Evolutionary conservation across 1,140 invertebrate genomes (phyloP), one percentile per base, ranked within the genome.

Genomic region (Microplitis mediator): DNA sequence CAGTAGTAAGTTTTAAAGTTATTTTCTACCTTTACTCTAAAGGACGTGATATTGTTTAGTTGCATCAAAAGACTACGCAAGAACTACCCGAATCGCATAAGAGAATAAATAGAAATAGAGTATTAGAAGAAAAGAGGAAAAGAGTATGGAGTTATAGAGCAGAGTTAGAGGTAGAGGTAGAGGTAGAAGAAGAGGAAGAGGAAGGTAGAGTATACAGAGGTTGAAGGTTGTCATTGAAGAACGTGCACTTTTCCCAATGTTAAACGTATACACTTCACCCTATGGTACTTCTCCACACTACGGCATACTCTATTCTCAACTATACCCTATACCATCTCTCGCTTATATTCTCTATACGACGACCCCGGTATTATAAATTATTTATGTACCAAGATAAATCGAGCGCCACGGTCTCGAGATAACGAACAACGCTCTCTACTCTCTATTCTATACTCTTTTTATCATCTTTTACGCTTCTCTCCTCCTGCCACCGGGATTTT

Each of bases 361-460:
- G 52, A 32, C 68, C 39, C 68, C 16, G 23, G 69, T 50, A 71
- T 71, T 71, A 71, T 71, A 71, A 71, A 71, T 71, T 71, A 71
- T 71, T 71, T 71, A 71, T 71, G 62, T 67, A 45, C 23, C 45
- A 63, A 71, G 69, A 71, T 71, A 62, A 63, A 71, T 56, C 52
- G 61, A 71, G 51, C 67, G 52, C 54, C 52, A 36, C 56, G 11
- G 31, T n/a, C 61, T 45, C 45, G 51, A 67, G 65, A 67, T 67
- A 67, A 67, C 65, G 65, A 67, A 67, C 65, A 64, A 14, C 51
- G 65, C 60, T 35, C 60, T 36, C 34, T 67, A 8, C 23, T 62
- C 60, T 36, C 34, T 67, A 8, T 31, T 62, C 35, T 34, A 58
- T 16, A 32, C 45, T 45, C 39, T 45, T 45, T 51, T 67, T 11